Conservation (phyloP, 2,113 vertebrate species). For the Axis porcinus region DNA sequence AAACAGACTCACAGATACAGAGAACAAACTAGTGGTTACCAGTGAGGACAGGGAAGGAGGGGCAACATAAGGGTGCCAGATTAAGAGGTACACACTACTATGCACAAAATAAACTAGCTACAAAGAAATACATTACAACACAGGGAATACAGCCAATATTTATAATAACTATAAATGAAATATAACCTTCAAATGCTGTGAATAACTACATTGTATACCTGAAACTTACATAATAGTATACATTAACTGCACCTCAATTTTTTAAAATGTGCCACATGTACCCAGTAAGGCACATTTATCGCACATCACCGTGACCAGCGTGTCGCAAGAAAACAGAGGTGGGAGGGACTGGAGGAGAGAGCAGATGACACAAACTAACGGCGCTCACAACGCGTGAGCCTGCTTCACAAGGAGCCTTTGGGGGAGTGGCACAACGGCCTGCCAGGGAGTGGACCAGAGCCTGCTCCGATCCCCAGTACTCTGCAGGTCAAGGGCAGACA, state of each 20-base stretch:
- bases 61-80: neutral
- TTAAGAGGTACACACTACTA: neutral
- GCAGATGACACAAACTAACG: conserved; percentile 50
- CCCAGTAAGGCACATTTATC: conserved; percentile 43
- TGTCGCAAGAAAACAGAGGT: conserved; percentile 37
- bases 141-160: neutral
- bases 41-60: neutral
- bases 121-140: neutral
- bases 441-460: conserved; percentile 70
- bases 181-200: neutral
- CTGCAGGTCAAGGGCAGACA: conserved; percentile 72
- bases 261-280: neutral
- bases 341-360: neutral
- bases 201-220: neutral
- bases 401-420: conserved; percentile 72
- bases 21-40: neutral
- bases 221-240: neutral
- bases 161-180: neutral
- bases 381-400: conserved; percentile 63
- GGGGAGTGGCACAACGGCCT: conserved; percentile 72
- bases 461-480: conserved; percentile 68
- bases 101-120: neutral
- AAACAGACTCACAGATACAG: neutral
- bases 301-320: conserved; percentile 58
- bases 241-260: neutral